Evolutionary conservation across 2,888 invertebrate genomes (phyloP).

Genomic region (Limnephilus auricula): DNA sequence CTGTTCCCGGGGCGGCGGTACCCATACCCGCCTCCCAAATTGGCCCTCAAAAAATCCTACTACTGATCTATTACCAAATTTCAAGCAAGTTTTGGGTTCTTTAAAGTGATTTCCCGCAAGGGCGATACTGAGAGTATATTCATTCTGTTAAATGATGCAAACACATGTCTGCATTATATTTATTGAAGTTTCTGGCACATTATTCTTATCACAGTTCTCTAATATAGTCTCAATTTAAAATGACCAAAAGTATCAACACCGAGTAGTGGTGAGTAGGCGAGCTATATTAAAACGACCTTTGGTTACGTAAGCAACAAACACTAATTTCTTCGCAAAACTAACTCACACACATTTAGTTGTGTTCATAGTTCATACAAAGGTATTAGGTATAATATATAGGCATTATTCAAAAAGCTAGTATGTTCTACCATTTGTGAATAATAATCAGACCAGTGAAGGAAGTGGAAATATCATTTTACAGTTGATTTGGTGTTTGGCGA

Average conservation of each 20-base stretch:
- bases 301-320: neutral
- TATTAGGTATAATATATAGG: neutral
- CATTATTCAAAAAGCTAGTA: neutral
- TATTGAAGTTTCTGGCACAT: neutral
- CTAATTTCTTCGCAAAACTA: neutral
- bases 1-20: no score
- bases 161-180: neutral
- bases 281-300: neutral
- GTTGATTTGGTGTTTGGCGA: neutral
- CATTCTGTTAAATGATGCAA: no score
- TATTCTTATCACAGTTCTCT: neutral
- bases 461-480: neutral
- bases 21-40: no score
- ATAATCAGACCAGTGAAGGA: neutral
- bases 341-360: neutral
- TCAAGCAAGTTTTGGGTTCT: neutral
- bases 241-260: neutral
- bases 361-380: neutral
- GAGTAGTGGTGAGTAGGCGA: neutral
- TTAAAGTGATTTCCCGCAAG: neutral
- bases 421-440: neutral
- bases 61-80: neutral
- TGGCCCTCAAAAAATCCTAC: no score
- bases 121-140: neutral
- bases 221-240: neutral